Evolutionary conservation across 2,797 vertebrate genomes (phyloP).

Genomic region (Urophycis tenuis): DNA sequence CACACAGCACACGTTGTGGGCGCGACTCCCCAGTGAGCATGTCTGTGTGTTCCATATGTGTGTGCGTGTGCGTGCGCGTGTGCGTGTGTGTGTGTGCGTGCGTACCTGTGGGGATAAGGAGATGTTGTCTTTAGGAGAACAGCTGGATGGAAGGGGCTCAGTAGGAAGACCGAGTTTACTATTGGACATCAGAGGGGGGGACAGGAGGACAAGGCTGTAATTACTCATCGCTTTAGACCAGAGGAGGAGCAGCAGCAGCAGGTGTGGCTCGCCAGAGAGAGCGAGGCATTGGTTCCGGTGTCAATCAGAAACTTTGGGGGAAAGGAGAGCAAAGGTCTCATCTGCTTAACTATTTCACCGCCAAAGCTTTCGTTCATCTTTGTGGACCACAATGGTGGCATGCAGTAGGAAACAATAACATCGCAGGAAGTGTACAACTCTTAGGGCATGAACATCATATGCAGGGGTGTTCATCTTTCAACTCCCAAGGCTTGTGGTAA

Average conservation of each 20-base stretch:
- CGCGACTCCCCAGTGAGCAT: not conserved
- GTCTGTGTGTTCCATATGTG: not conserved
- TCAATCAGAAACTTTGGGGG: not conserved
- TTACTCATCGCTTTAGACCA: not conserved
- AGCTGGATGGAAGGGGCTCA: conserved; percentile 64
- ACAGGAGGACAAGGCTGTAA: not conserved
- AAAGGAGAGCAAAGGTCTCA: not conserved
- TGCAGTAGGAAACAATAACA: not conserved
- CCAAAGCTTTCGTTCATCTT: not conserved
- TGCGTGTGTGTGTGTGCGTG: conserved; percentile 26
- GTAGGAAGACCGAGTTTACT: conserved; percentile 79
- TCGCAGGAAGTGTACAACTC: not conserved
- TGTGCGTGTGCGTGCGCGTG: conserved; percentile 66
- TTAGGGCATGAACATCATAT: not conserved
- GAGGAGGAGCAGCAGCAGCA: not conserved
- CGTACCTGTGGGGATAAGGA: conserved; percentile 79
- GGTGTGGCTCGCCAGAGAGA: not conserved
- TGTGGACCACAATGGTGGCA: not conserved
- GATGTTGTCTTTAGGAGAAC: conserved; percentile 68
- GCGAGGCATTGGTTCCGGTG: not conserved
- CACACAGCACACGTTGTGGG: not conserved
- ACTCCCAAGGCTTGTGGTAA: too few species aligned
- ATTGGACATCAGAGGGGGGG: conserved; percentile 40
- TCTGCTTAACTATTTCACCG: not conserved
- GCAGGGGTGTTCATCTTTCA: not conserved